These are phyloP conservation scores for Megathymus violae DNA, from an alignment of 1,140 invertebrate species.

Conservation along the genomic window DNA sequence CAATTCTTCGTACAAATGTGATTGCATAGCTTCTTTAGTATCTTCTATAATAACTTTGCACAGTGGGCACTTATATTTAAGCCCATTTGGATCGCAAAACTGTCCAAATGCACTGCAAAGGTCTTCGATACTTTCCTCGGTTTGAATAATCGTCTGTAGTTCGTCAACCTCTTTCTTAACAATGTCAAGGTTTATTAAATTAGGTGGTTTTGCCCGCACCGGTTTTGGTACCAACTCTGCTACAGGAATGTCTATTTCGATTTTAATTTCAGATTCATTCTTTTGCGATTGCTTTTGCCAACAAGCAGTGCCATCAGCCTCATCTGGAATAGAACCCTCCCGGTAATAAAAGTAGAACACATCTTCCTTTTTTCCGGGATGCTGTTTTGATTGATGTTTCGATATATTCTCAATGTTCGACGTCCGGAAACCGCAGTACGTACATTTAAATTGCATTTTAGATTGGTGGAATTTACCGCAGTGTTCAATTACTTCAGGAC, in stretches of 20 bases:
- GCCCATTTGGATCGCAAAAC: constrained; percentile 68
- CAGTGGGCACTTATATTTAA: constrained; percentile 66
- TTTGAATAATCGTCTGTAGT: neutral
- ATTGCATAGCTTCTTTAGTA: constrained; percentile 61
- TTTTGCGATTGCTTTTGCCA: constrained; percentile 66
- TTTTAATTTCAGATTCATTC: constrained; percentile 49
- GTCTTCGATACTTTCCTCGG: constrained; percentile 42
- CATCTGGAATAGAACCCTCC: constrained; percentile 60
- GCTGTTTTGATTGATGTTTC: constrained; percentile 80
- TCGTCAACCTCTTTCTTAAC: constrained; percentile 63
- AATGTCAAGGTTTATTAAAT: constrained; percentile 54
- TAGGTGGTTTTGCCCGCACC: neutral
- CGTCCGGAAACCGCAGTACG: constrained; percentile 85
- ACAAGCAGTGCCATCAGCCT: constrained; percentile 52
- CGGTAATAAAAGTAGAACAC: constrained; percentile 72
- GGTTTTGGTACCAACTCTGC: neutral
- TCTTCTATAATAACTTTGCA: constrained; percentile 62
- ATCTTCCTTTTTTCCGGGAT: constrained; percentile 53
- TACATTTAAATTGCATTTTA: constrained; percentile 88
- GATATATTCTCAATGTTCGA: constrained; percentile 84
- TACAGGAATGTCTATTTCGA: constrained; percentile 36
- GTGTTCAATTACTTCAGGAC: constrained; percentile 85
- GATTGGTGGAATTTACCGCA: constrained; percentile 84
- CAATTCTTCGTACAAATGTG: constrained; percentile 74
- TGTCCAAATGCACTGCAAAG: constrained; percentile 58